These are phyloP conservation scores for Brachyrhaphis roseni DNA, from an alignment of 2,797 vertebrate species.

Conservation along the genomic window DNA sequence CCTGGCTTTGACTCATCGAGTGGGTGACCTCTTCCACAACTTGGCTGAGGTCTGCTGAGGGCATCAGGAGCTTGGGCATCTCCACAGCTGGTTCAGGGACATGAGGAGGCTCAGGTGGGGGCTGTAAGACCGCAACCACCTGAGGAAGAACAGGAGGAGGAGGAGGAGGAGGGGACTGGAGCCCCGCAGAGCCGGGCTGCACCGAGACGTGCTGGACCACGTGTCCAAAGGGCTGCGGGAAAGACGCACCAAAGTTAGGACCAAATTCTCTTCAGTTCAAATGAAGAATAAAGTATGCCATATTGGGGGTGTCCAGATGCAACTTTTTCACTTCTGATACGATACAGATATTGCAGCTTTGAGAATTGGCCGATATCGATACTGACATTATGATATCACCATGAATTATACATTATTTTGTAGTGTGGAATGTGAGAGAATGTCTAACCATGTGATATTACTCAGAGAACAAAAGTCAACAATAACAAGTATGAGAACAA, in stretches of 20 bases:
- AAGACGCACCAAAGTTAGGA: neutral
- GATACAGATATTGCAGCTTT: neutral
- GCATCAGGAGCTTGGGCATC: constrained; percentile 69
- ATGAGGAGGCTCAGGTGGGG: constrained; percentile 57
- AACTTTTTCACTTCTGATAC: neutral
- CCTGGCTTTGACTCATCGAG: constrained; percentile 68
- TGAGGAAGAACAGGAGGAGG: constrained; percentile 67
- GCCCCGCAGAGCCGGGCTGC: constrained; percentile 57
- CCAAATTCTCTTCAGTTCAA: too few relatives aligned
- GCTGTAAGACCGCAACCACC: constrained; percentile 70
- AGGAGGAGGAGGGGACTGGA: constrained; percentile 69
- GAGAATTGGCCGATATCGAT: neutral
- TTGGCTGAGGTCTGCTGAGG: constrained; percentile 64
- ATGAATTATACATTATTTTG: neutral
- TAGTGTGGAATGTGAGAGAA: neutral
- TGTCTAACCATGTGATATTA: neutral
- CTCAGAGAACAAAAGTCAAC: neutral
- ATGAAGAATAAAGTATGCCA: neutral
- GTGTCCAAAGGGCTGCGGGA: constrained; percentile 63
- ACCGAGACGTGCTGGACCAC: constrained; percentile 68
- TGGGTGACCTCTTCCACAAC: constrained; percentile 66
- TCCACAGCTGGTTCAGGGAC: constrained; percentile 53
- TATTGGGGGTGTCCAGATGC: neutral
- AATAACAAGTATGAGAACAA: neutral
- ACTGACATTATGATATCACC: neutral